Evolutionary conservation across 2,113 vertebrate species (phyloP).

Genomic region (Seriola aureovittata): DNA sequence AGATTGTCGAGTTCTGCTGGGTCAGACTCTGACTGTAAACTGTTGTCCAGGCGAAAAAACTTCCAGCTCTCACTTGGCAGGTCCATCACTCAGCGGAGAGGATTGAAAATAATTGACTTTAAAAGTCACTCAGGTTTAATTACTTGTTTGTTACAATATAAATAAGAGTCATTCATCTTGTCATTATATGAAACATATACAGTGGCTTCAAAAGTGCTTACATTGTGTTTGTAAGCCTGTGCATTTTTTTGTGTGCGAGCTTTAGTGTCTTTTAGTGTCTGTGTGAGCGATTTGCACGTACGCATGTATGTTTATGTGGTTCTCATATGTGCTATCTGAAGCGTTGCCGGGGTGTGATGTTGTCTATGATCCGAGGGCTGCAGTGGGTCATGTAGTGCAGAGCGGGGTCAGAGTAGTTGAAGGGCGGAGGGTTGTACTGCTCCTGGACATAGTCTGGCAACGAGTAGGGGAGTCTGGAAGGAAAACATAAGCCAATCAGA

Average conservation of each 20-base stretch:
- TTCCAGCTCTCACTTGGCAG: conserved; percentile 46
- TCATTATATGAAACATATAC: conserved; percentile 28
- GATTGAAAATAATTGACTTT: conserved; percentile 50
- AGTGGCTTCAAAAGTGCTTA: conserved; percentile 33
- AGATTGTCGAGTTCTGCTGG: conserved; percentile 67
- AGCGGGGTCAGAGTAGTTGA: conserved; percentile 82
- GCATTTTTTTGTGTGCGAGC: conserved; percentile 6
- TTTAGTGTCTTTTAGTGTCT: neutral
- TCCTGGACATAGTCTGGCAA: conserved; percentile 77
- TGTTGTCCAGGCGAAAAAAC: conserved; percentile 51
- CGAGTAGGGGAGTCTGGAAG: conserved; percentile 80
- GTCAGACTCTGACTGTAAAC: conserved; percentile 64
- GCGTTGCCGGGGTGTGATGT: conserved; percentile 65
- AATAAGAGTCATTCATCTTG: conserved; percentile 54
- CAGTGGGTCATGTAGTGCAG: conserved; percentile 84
- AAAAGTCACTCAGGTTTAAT: conserved; percentile 60
- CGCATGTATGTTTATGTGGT: neutral
- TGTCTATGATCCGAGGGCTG: conserved; percentile 81
- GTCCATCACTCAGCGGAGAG: conserved; percentile 41
- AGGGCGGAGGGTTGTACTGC: conserved; percentile 72
- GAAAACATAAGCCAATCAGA: conserved; percentile 14
- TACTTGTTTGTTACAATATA: conserved; percentile 48
- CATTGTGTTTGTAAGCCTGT: conserved; percentile 14
- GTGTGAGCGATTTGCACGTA: neutral
- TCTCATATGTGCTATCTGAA: conserved; percentile 52